Evolutionary conservation across 2,797 vertebrate species (phyloP), one percentile per base, ranked within the genome.

Genomic region (Chloroceryle inda): DNA sequence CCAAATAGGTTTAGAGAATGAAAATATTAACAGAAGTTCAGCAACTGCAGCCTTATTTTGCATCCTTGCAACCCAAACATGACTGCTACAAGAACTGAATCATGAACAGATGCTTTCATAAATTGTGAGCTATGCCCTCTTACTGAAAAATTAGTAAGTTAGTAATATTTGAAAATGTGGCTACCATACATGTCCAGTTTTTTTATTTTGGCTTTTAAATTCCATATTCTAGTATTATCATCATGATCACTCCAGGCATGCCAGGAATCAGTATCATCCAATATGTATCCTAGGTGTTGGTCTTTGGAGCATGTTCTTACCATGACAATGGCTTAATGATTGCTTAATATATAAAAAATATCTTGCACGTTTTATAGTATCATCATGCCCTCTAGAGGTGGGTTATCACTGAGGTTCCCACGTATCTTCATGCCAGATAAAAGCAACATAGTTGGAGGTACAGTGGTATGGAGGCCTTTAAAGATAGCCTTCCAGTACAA

Each of bases 301-400:
- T 50, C 73, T 68, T 80, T 63, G 79, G 78, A 92, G 42, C 23
- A 82, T 27, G 26, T 80, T 73, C 58, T 72, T 86, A 49, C 40
- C 29, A 38, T 55, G 50, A 44, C 27, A 88, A 67, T 58, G 50
- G 12, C 72, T 92, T 84, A 95, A 84, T 66, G 35, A 61, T 26
- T 63, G 24, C 7, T 92, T 88, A 66, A 72, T 19, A 81, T 3
- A 44, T 17, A 3, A 18, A 66, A 72, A 40, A 14, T 10, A 15
- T 40, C 58, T 84, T 53, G 18, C 47, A 66, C 68, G 49, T 95
- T 95, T 92, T 79, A 71, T 47, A 93, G 94, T 91, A 89, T 76
- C 83, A 69, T 59, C 61, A 95, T 96, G 97, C 96, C 97, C 97
- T 73, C 97, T 97, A 97, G 94, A 92, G 97, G 96, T 87, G 62